A percentile compares a stretch with the other conserved stretches of the same genome.
Conservation (phyloP, 2,888 invertebrate genomes). For the Autographa pulchrina region DNA sequence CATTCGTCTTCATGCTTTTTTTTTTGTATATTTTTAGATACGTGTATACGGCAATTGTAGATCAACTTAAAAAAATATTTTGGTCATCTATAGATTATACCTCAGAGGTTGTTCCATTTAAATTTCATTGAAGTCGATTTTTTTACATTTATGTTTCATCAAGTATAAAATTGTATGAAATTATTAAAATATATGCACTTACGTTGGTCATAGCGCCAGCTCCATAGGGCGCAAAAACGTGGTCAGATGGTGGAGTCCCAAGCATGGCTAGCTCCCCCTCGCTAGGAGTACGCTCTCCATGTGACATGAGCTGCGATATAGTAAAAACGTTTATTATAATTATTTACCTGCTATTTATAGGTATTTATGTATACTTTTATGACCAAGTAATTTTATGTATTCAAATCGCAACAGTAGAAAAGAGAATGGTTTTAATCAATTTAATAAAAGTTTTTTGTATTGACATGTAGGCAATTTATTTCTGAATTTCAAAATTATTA, state of each 20-base stretch:
- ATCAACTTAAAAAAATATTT: no score
- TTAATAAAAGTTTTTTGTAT: background rate
- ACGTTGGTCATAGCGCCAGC: constrained; percentile 92
- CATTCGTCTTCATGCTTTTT: no score
- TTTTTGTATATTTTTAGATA: no score
- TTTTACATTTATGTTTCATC: no score
- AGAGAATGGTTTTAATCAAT: background rate
- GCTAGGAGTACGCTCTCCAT: constrained; percentile 92
- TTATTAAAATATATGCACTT: constrained; percentile 67
- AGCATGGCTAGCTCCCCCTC: constrained; percentile 87
- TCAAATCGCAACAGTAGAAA: background rate
- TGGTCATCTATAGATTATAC: no score
- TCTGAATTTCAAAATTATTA: background rate
- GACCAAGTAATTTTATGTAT: background rate
- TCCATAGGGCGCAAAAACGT: constrained; percentile 91
- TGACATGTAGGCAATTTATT: background rate
- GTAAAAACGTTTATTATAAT: background rate
- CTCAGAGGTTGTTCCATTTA: no score
- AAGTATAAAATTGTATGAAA: background rate
- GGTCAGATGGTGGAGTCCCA: constrained; percentile 90
- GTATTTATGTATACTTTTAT: background rate
- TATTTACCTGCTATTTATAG: background rate
- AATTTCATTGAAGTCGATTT: no score
- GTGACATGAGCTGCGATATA: constrained; percentile 90
- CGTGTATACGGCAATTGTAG: no score